Evolutionary conservation across 30 jellyfish, hydroid and myxozoan species (phyloP), one percentile per base, ranked within the genome.

Genomic region (Chironex yamaguchii): DNA sequence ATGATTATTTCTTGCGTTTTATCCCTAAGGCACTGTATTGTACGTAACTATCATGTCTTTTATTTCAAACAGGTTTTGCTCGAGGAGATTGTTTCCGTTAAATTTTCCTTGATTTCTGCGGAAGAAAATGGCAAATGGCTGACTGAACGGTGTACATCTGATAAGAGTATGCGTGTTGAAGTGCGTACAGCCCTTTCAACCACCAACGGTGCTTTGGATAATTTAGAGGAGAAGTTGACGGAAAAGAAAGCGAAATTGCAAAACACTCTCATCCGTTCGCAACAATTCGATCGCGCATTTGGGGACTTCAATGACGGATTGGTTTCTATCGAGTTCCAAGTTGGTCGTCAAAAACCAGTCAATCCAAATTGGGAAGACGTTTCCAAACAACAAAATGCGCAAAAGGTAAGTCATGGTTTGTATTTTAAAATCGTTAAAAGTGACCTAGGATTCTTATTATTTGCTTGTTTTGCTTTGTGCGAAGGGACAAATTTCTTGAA

Each of bases 111-210:
- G 36, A 26, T 68, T 29, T 21, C 69, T 32, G 96, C 98, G 23
- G 97, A 93, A 23, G 98, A 82, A 21, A 80, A 73, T 35, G 93
- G 97, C 58, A 87, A 82, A 71, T 93, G 95, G 96, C 88, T 93
- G 35, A 51, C 74, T 0, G 90, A 78, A 0, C 87, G 72, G 36
- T 85, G 94, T 52, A 83, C 96, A 0, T 82, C 87, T 49, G 97
- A 93, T 50, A 70, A 75, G 51, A 65, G 81, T 21, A 74, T 93
- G 73, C 71, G 93, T 30, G 89, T 89, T 12, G 96, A 71, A n/a
- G 71, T 93, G 13, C 85, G 96, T 27, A 89, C 89, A 52, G 90
- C 52, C 12, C 35, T 88, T 6, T 27, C 91, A 20, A 93, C 74
- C 52, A 87, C 79, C 12, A 34, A 62, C 35, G 24, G 90, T 2